Evolutionary conservation across 2,113 vertebrate species (phyloP).

Genomic region (Podiceps cristatus): DNA sequence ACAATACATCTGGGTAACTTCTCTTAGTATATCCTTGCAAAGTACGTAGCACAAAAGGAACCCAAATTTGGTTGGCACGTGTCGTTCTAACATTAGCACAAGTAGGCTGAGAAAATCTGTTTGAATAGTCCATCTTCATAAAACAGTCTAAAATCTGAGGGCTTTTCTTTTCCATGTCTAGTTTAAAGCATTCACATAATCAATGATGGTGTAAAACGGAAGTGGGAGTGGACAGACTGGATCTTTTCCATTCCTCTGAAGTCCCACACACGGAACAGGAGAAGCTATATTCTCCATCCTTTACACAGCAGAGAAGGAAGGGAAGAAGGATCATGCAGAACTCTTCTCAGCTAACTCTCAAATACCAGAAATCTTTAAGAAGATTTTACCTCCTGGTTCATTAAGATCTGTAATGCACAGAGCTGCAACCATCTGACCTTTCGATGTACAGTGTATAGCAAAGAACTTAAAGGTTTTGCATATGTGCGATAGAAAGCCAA

Average conservation of each 20-base stretch:
- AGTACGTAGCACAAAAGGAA: not conserved
- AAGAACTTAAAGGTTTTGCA: not conserved
- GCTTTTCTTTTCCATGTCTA: not conserved
- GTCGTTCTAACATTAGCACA: not conserved
- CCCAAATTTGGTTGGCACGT: not conserved
- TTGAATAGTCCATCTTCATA: not conserved
- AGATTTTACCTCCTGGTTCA: not conserved
- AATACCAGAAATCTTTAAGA: not conserved
- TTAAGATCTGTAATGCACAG: not conserved
- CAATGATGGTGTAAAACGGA: not conserved
- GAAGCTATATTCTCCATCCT: not conserved
- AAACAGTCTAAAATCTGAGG: not conserved
- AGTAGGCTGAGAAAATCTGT: not conserved
- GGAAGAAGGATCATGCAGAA: not conserved
- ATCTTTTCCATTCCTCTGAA: not conserved
- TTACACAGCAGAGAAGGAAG: not conserved
- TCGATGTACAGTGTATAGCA: fast-evolving
- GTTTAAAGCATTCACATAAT: not conserved
- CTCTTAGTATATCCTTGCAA: not conserved
- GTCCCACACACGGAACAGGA: not conserved
- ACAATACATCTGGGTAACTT: not conserved
- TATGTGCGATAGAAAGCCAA: not conserved
- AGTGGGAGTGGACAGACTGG: not conserved
- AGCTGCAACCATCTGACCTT: not conserved
- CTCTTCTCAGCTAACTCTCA: not conserved